Evolutionary conservation across 2,113 vertebrate species (phyloP).

Genomic region (Meles meles): DNA sequence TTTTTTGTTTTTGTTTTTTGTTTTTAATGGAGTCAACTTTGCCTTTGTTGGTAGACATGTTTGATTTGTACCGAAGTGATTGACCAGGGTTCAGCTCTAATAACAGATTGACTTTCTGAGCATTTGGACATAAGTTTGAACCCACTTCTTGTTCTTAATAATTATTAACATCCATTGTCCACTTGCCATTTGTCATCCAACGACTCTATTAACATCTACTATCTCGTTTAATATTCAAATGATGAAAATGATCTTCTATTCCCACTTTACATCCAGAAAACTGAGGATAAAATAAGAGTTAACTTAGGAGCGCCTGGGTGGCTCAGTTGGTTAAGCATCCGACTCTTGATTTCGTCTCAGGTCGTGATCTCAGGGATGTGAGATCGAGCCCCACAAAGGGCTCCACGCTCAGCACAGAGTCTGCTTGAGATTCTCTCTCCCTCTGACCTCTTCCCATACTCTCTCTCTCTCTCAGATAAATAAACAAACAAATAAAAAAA

Average conservation of each 20-base stretch:
- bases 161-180: background rate
- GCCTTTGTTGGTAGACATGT: background rate
- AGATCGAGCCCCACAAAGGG: no score
- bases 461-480: background rate
- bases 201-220: background rate
- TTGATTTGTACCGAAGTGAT: background rate
- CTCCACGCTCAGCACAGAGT: background rate
- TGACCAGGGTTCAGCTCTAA: background rate
- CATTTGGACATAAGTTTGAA: background rate
- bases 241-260: background rate
- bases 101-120: background rate
- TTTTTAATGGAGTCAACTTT: background rate
- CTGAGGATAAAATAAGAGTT: background rate
- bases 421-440: background rate
- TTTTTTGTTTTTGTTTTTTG: background rate
- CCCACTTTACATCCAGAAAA: slow-evolving; percentile 16
- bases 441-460: background rate
- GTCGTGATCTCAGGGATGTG: no score
- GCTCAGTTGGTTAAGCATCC: background rate
- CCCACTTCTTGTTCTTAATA: background rate
- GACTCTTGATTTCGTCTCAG: no score
- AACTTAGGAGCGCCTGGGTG: background rate
- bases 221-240: background rate
- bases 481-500: background rate
- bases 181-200: background rate